phyloP scores from a whole-genome alignment of 2,797 vertebrate species.

The Oceanodroma leucorhoa region DNA sequence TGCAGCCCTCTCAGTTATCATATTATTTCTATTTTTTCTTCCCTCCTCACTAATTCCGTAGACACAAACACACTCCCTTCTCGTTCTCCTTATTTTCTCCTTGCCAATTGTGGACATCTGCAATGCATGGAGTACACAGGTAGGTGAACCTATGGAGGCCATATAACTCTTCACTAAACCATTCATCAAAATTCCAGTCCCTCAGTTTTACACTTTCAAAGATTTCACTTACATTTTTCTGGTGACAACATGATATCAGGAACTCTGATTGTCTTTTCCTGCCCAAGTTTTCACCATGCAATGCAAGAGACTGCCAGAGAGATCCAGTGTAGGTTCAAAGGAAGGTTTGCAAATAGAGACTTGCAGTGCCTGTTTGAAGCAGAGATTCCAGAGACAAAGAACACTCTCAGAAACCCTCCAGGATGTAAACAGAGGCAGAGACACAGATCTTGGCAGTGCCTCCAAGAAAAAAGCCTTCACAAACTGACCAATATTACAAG shows the following conservation, averaged over 20 bases:
- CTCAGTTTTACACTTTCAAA: not conserved
- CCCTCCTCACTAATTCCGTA: not conserved
- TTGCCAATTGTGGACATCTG: rapidly evolving
- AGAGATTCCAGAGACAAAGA: not conserved
- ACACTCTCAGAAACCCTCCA: not conserved
- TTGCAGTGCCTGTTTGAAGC: not conserved
- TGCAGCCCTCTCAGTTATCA: not conserved
- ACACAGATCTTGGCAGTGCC: not conserved
- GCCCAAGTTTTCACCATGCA: not conserved
- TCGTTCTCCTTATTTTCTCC: not conserved
- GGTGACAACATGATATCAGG: rapidly evolving
- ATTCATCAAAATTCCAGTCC: not conserved
- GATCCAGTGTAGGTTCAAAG: not conserved
- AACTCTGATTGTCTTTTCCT: not conserved
- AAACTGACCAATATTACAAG: not conserved
- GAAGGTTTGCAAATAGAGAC: not conserved
- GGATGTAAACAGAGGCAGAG: not conserved
- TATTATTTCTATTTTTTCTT: not conserved
- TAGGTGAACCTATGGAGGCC: not conserved
- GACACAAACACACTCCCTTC: not conserved
- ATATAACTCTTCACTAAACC: not conserved
- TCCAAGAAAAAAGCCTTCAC: not conserved
- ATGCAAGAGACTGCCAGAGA: not conserved
- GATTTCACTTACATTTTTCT: not conserved
- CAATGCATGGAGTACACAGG: rapidly evolving